phyloP scores from a whole-genome alignment of 1,140 invertebrate genomes.

The Pseudoatta argentina region DNA sequence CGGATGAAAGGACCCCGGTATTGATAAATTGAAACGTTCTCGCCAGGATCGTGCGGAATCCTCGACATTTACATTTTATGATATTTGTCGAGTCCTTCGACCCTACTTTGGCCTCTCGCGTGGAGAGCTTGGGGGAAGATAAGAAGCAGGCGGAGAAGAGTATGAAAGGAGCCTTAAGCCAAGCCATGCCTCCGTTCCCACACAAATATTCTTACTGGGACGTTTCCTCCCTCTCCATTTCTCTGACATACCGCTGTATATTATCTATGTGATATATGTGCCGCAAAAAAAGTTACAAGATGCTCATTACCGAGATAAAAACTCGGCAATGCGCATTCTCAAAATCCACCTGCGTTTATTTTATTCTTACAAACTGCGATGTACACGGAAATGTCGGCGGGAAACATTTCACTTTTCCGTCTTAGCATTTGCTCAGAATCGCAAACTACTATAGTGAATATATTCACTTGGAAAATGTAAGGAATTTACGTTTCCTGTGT shows the following conservation, averaged over 20 bases:
- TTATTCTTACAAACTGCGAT: conserved; percentile 21
- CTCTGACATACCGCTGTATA: conserved; percentile 68
- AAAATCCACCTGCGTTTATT: conserved; percentile 52
- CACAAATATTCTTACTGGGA: conserved; percentile 76
- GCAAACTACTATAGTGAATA: conserved; percentile 15
- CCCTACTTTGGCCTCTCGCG: conserved; percentile 45
- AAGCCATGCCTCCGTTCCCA: conserved; percentile 74
- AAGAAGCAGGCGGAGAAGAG: conserved; percentile 28
- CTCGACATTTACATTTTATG: conserved; percentile 76
- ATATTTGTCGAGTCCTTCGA: conserved; percentile 75
- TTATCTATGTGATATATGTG: conserved; percentile 75
- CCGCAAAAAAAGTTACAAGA: conserved; percentile 42
- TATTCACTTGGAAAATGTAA: conserved; percentile 35
- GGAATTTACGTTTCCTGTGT: too few species aligned
- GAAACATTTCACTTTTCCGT: conserved; percentile 58
- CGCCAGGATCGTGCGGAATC: conserved; percentile 62
- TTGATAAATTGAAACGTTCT: conserved; percentile 74
- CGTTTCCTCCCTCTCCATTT: conserved; percentile 58
- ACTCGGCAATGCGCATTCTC: conserved; percentile 29
- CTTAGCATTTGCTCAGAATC: not conserved
- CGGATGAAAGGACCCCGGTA: conserved; percentile 65
- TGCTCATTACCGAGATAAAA: conserved; percentile 69
- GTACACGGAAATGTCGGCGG: not conserved
- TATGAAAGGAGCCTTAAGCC: conserved; percentile 66
- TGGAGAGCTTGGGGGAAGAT: not conserved